Percentiles rank a stretch among this genome's conserved stretches.
Conservation (phyloP, 2,113 vertebrate genomes). For the Naja naja region DNA sequence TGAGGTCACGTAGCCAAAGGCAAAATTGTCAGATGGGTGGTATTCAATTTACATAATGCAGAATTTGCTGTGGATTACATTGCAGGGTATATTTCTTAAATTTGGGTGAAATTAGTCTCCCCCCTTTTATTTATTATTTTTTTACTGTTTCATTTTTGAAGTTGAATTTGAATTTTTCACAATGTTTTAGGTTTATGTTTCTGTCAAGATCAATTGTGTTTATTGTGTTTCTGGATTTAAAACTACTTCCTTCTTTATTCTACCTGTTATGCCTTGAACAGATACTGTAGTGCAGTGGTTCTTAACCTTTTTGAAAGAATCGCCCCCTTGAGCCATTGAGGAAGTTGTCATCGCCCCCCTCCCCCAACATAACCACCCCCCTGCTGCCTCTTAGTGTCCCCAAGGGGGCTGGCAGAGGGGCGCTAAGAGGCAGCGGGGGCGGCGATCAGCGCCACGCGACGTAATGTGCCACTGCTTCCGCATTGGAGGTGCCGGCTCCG, state of each 20-base stretch:
- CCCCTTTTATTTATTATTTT: background rate
- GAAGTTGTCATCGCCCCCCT: no score
- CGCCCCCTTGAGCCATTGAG: no score
- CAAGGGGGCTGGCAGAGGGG: no score
- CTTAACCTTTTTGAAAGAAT: no score
- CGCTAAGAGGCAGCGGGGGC: no score
- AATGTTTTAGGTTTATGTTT: background rate
- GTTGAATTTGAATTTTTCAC: constrained; percentile 16
- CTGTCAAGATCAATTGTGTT: background rate
- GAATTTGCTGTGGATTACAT: constrained; percentile 2
- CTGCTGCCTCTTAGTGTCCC: no score
- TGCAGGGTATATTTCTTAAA: constrained; percentile 47
- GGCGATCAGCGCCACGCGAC: no score
- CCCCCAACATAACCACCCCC: no score
- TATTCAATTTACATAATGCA: constrained; percentile 33
- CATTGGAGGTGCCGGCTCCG: no score
- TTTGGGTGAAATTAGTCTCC: constrained; percentile 34
- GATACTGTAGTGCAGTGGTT: background rate
- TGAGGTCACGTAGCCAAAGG: constrained; percentile 37
- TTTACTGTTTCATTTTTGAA: constrained; percentile 21
- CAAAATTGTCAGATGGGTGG: constrained; percentile 6
- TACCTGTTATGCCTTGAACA: fast-evolving
- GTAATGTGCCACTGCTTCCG: no score
- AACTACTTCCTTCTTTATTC: background rate
- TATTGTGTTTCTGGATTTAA: background rate